Base-by-base conservation (phyloP, 2,888 invertebrate species). In the Gnatocerus cornutus region DNA sequence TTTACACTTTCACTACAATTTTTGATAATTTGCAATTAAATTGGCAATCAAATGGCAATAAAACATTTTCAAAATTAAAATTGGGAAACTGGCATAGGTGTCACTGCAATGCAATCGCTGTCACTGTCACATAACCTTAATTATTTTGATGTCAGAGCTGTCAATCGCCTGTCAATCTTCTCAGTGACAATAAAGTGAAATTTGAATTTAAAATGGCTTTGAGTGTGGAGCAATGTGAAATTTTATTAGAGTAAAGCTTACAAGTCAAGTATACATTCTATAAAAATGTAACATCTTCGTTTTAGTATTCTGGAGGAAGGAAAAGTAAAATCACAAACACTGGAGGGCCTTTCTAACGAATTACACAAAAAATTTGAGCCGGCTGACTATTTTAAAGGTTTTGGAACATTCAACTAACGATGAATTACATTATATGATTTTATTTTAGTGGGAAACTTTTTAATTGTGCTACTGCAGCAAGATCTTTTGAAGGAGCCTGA, bases 331-430 rank as follows among this genome's bases (percentile, higher is more conserved):
- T 88, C 89, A 65, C 92, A 92, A 81, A 90, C 90, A 27, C 87
- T 96, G 80, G 96, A 96, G 79, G 88, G 88, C 46, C 88, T 96
- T 77, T 91, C 92, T 58, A 87, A 88, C 75, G 92, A 93, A 80
- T 87, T 95, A 43, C 93, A 93, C 81, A 93, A 93, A 81, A 90
- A 90, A 76, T 95, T 96, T 83, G 89, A 90, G 14, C 91, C 91
- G 82, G 88, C 90, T 59, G 94, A 95, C 78, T 91, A 92, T 82
- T 95, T 93, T 80, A 94, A 93, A 86, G 86, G 91, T 91, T n/a
- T 16, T 7, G 16, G 7, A 46, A 0, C 2, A n/a, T 6, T 6
- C 2, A 68, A 46, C 43, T 13, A 8, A 48, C 41, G 9, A 39
- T 27, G 30, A 39, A 63, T 39, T 43, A 21, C 4, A 1, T 62